phyloP scores from a whole-genome alignment of 1,140 invertebrate genomes.

The Drosophila trapezifrons region DNA sequence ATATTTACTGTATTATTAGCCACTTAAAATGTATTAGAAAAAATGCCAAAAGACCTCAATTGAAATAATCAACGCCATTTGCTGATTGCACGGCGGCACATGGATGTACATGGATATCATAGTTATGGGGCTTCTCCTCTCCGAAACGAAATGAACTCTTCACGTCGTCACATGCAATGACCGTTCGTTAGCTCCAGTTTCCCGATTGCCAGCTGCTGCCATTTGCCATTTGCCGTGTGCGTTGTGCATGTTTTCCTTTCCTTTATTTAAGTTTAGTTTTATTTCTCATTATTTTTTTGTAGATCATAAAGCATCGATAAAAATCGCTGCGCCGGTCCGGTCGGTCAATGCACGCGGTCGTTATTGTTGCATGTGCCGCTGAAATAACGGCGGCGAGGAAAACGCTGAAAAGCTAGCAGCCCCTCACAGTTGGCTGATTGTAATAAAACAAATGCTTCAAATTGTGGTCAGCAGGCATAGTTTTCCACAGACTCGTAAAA shows the following conservation, averaged over 20 bases:
- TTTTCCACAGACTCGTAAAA: conserved; percentile 17
- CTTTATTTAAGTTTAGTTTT: conserved; percentile 37
- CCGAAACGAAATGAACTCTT: conserved; percentile 33
- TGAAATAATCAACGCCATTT: conserved; percentile 77
- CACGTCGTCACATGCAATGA: conserved; percentile 61
- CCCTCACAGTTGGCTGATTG: conserved; percentile 52
- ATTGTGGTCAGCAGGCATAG: conserved; percentile 53
- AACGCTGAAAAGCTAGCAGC: conserved; percentile 25
- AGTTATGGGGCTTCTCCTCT: conserved; percentile 5
- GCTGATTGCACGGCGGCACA: conserved; percentile 46
- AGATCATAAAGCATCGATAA: conserved; percentile 77
- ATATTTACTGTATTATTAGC: conserved; percentile 43
- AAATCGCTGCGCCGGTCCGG: conserved; percentile 54
- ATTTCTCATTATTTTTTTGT: conserved; percentile 22
- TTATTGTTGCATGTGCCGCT: conserved; percentile 68
- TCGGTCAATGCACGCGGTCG: conserved; percentile 40
- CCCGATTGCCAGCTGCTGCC: conserved; percentile 24
- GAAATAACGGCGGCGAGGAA: conserved; percentile 57
- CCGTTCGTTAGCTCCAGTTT: conserved; percentile 55
- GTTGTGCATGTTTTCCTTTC: conserved; percentile 23
- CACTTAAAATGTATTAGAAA: conserved; percentile 60
- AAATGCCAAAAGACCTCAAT: conserved; percentile 63
- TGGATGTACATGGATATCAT: not conserved
- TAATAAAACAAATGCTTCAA: conserved; percentile 67
- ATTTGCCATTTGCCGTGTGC: conserved; percentile 21